Base-by-base conservation (phyloP, 30 jellyfish, hydroid and myxozoan genomes). In the Aurelia aurita complex sp. Pacific region DNA sequence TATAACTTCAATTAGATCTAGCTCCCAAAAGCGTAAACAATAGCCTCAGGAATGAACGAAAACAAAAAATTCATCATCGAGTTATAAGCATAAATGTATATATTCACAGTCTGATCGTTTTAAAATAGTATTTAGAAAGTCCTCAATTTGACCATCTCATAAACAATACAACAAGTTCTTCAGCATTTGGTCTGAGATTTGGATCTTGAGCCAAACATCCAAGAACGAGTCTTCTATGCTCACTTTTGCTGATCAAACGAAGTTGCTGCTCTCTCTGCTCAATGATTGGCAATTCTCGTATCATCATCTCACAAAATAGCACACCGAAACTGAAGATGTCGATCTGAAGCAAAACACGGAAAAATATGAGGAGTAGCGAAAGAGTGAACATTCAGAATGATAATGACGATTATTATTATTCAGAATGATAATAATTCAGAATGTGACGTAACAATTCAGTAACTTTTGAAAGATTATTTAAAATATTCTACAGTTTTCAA, bases 321-420 rank as follows among this genome's bases (percentile, higher is more conserved):
- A 94, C 94, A 77, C 98, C 98, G 54, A 94, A 94, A 50, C 97
- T 88, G 88, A 69, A 94, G 35, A 94, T 81, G 69, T 94, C 98
- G 52, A 94, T 67, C 98, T 94, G 53, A 74, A 63, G 54, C 35
- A 29, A 60, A 40, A 69, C 59, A 77, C 6, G 32, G 11, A 7
- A 50, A 55, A 2, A 10, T 34, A 10, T 33, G 3, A 77, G 13
- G 63, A 71, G n/a, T 52, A 16, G 5, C 3, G 72, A 40, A 29
- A 67, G 0, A 69, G 10, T 17, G 60, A 69, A 32, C 13, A 54
- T 10, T 17, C 60, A 69, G 40, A 69, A 32, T 5, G 18, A 18
- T 5, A 69, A n/a, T 38, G n/a, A 8, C 62, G 2, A 8, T 42
- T 69, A n/a, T 14, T 10, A 66, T 11, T 66, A 54, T 10, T 17